Evolutionary conservation across 2,888 invertebrate genomes (phyloP).

Genomic region (Odontocolon sp.): DNA sequence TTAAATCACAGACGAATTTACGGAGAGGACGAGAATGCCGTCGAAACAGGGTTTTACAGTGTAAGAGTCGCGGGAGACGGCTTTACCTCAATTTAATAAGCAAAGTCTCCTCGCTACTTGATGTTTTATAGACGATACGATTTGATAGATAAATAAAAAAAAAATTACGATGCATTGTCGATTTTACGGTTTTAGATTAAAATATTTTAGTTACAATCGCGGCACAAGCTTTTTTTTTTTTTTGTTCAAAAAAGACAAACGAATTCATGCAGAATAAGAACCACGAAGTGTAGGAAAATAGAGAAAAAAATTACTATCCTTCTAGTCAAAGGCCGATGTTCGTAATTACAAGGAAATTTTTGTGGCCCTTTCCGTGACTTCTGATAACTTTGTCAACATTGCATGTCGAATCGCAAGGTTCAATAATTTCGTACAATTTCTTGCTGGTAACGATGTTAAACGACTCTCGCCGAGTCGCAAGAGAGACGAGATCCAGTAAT

Average conservation of each 20-base stretch:
- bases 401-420: neutral
- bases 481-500: slow-evolving; percentile 15
- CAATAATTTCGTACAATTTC: neutral
- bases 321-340: slow-evolving; percentile 58
- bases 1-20: slow-evolving; percentile 4
- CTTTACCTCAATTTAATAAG: slow-evolving; percentile 45
- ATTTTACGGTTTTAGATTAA: slow-evolving; percentile 16
- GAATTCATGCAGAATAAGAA: slow-evolving; percentile 1
- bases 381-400: neutral
- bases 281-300: slow-evolving; percentile 38
- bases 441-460: neutral
- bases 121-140: neutral
- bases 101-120: slow-evolving; percentile 22
- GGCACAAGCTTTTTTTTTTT: neutral
- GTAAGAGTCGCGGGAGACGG: slow-evolving; percentile 44
- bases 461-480: neutral
- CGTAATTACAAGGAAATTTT: slow-evolving; percentile 22
- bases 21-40: slow-evolving; percentile 11
- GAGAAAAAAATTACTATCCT: slow-evolving; percentile 42
- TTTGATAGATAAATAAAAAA: too few species aligned
- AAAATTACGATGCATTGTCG: neutral
- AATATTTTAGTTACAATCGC: too few species aligned
- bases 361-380: slow-evolving; percentile 11
- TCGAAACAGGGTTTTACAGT: slow-evolving; percentile 60
- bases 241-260: neutral